A percentile compares a stretch with the other conserved stretches of the same genome.
Conservation (phyloP, 2,888 invertebrate species). For the Harpalus rufipes region DNA sequence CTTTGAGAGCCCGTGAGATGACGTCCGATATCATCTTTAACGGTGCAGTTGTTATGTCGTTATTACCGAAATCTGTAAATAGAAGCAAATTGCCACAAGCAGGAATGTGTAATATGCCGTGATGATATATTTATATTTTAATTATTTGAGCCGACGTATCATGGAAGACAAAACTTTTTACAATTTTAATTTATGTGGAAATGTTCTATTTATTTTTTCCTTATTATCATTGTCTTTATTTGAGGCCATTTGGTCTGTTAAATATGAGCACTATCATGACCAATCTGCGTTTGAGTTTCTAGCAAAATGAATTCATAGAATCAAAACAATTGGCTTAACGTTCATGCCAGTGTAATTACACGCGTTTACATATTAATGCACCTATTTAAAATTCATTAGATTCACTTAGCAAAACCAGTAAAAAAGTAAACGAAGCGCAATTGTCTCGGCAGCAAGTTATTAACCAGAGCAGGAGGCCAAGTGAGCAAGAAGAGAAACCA, state of each 20-base stretch:
- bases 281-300: neutral
- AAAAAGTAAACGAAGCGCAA: constrained; percentile 52
- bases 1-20: no score
- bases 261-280: neutral
- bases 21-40: no score
- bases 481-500: neutral
- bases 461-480: neutral
- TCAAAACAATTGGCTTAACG: constrained; percentile 9
- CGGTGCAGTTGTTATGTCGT: no score
- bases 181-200: no score
- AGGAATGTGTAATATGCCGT: no score
- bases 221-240: neutral
- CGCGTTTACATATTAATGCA: constrained; percentile 39
- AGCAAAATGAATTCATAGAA: constrained; percentile 15
- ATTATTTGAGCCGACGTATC: no score
- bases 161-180: no score
- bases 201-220: neutral
- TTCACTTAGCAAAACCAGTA: constrained; percentile 50
- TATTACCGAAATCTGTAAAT: no score
- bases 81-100: no score
- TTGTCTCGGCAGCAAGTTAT: constrained; percentile 46
- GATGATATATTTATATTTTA: no score
- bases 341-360: constrained; percentile 13
- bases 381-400: constrained; percentile 51
- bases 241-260: neutral